phyloP scores from a whole-genome alignment of 2,113 vertebrate genomes.

The Hippocampus barbouri region DNA sequence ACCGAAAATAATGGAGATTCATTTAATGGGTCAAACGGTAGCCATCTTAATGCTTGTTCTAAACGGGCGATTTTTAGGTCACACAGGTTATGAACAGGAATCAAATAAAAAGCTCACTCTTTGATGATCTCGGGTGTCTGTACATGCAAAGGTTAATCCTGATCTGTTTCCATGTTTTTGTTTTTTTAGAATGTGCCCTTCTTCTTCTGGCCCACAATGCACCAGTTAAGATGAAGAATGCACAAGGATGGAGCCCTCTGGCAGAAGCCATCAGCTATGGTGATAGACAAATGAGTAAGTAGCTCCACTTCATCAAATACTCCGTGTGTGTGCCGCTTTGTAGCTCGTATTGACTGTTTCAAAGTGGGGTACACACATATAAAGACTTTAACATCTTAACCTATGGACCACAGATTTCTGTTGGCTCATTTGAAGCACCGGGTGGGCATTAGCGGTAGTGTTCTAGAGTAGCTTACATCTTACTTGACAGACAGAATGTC shows the following conservation, averaged over 20 bases:
- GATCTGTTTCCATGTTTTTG: not conserved
- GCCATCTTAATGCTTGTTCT: not conserved
- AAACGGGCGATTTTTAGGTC: not conserved
- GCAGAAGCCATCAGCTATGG: constrained; percentile 99
- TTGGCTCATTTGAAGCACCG: too few species aligned
- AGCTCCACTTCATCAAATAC: not conserved
- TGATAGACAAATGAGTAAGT: constrained; percentile 98
- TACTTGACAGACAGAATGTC: too few species aligned
- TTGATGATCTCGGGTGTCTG: not conserved
- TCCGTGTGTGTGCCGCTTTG: not conserved
- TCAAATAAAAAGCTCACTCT: not conserved
- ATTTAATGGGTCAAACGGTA: not conserved
- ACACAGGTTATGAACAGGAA: not conserved
- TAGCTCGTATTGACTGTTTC: not conserved
- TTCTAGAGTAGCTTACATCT: too few species aligned
- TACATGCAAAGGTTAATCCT: not conserved
- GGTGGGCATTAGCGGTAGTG: too few species aligned
- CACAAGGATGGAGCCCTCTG: constrained; percentile 98
- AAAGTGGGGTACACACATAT: not conserved
- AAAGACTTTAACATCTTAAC: too few species aligned
- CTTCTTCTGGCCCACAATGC: constrained; percentile 97
- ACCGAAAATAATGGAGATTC: not conserved
- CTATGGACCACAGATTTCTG: too few species aligned
- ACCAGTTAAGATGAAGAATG: constrained; percentile 98
- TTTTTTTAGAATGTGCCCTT: constrained; percentile 89